Base-by-base conservation (phyloP, 2,888 invertebrate species). In the Nomada goodeniana region DNA sequence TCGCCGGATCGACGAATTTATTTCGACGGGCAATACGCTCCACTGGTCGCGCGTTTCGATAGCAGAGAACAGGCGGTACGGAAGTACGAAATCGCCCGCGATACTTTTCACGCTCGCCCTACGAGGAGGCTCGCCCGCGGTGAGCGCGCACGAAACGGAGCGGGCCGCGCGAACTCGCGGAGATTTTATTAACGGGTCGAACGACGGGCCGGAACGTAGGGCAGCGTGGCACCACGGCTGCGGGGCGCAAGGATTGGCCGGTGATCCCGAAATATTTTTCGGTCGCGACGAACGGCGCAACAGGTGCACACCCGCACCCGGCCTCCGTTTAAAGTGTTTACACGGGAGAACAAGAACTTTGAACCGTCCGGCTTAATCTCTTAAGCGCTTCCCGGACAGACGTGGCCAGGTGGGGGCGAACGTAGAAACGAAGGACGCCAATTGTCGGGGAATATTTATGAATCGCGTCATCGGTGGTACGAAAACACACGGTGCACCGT, bases 361-460 rank as follows among this genome's bases (percentile, higher is more conserved):
- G 89, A 88, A 89, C 87, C 86, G 81, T 89, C 87, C 85, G 82
- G 83, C 88, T 87, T 86, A 89, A 89, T 89, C 89, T 88, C 86
- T 86, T 82, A 83, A 88, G 79, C 87, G 82, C 72, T 79, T 82
- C 76, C 85, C 83, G 70, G 75, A 47, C 64, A 72, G 42, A 53
- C 52, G 23, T 13, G 69, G 26, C 26, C 64, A 10, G 47, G 55
- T 1, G 50, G 69, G 64, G 73, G 42, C 55, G 73, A 47, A 78
- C 64, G 65, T 42, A 69, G 70, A 61, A 81, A 64, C 72, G 50
- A 64, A 59, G 61, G 23, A 61, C 75, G 63, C 75, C 77, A 70
- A 76, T 85, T 80, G 59, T 67, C 59, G 29, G 26, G 10, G 81
- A 85, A 86, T 86, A 85, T 86, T 86, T 86, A 87, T 80, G 82